These are phyloP conservation scores for Cacoxenus indagator DNA, from an alignment of 2,888 invertebrate genomes.

Conservation along the genomic window DNA sequence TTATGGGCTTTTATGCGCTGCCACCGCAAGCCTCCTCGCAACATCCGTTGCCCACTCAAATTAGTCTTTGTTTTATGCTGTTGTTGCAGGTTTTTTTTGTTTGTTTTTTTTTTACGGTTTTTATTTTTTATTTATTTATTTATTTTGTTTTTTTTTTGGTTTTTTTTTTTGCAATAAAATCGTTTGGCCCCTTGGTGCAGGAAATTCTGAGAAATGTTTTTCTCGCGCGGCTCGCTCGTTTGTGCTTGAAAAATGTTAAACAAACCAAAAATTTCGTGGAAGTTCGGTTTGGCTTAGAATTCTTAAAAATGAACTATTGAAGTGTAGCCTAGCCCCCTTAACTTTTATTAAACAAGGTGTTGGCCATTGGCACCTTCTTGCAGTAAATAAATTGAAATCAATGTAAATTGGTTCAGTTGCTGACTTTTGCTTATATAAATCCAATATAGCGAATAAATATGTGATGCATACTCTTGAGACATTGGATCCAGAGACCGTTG, in stretches of 20 bases:
- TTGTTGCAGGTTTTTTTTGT: background rate
- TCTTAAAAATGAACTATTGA: no score
- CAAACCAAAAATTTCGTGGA: background rate
- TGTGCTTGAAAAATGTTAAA: background rate
- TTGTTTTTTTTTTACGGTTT: no score
- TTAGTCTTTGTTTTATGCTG: background rate
- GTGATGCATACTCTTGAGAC: no score
- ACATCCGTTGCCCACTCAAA: background rate
- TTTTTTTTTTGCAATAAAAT: background rate
- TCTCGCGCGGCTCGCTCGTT: background rate
- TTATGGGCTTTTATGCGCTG: background rate
- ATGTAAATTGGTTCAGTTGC: no score
- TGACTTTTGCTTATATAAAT: no score
- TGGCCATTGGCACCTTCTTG: no score
- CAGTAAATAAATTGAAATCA: no score
- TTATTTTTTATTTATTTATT: no score
- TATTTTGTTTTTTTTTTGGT: background rate
- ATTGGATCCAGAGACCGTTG: no score
- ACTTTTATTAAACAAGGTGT: no score
- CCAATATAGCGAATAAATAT: no score
- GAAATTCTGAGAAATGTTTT: background rate
- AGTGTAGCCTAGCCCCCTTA: no score
- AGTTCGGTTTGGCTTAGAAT: background rate
- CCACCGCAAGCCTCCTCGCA: background rate
- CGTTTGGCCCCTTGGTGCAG: background rate